Base-by-base conservation (phyloP, 2,797 vertebrate species). In the Moxostoma hubbsi region DNA sequence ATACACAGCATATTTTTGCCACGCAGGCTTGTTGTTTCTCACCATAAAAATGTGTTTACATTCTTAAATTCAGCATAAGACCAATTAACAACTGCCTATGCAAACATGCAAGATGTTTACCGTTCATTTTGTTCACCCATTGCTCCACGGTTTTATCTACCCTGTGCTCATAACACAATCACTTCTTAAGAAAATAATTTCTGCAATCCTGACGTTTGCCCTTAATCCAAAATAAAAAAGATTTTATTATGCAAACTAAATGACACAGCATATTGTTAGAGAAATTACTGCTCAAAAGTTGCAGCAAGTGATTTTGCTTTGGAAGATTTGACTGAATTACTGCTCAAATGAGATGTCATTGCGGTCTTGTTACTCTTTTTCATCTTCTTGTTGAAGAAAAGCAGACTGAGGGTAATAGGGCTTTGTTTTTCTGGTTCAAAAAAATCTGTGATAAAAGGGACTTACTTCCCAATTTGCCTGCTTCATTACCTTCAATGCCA, bases 401-500 rank as follows among this genome's bases (percentile, higher is more conserved):
- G 16, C 11, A 7, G 43, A 18, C 43, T 5, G 1, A n/a, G 53
- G 16, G 4, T 57, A 67, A 45, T 11, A 50, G 11, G 49, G 10
- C 12, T 63, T 63, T 36, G 36, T 75, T 45, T 18, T 46, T 75
- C 61, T 18, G 6, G 63, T 76, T 46, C 18, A 57, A 67, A 76
- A 57, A 36, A 46, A 36, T 46, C 65, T 58, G 18, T 11, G 63
- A 68, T 59, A 58, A 77, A 68, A 68, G 16, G 47, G 9, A 51
- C 47, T 62, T 10, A 69, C 58, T 61, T 53, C n/a, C n/a, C 36
- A 64, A 61, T 77, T 62, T 53, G n/a, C 36, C 11, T 54, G 45
- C 57, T 46, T 62, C 66, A 77, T 77, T 77, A 70, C 61, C 65
- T 69, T 77, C 66, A 16, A n/a, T 45, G 65, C 13, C 65, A 77